These are phyloP conservation scores for Lepus townsendii DNA, from an alignment of 2,797 vertebrate genomes.

Conservation along the genomic window DNA sequence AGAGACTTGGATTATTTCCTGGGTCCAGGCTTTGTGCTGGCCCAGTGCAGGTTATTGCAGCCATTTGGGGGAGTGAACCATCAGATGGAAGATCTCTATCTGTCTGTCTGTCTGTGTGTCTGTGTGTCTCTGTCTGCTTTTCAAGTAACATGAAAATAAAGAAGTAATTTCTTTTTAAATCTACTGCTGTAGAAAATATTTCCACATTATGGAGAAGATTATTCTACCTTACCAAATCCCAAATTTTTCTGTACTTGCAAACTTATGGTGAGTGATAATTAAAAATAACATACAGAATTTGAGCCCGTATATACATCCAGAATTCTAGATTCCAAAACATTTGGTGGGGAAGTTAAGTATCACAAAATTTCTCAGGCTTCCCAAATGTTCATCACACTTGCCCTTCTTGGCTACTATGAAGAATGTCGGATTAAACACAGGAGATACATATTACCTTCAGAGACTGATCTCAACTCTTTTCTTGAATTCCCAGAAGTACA, in stretches of 20 bases:
- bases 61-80: no score
- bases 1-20: no score
- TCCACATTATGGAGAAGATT: not conserved
- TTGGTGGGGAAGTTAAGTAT: not conserved
- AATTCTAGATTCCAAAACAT: not conserved
- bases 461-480: not conserved
- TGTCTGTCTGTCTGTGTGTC: no score
- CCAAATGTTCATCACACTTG: not conserved
- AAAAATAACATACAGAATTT: not conserved
- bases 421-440: not conserved
- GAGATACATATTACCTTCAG: no score
- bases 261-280: not conserved
- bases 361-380: not conserved
- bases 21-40: no score
- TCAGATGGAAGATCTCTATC: no score
- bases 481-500: not conserved
- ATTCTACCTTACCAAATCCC: not conserved
- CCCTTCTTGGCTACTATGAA: not conserved
- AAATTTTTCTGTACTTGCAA: not conserved
- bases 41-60: no score
- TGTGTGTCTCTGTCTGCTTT: no score
- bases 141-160: no score
- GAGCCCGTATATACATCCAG: not conserved
- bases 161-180: not conserved
- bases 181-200: not conserved